phyloP scores from a whole-genome alignment of 2,888 invertebrate species.

The Microplitis manilae region DNA sequence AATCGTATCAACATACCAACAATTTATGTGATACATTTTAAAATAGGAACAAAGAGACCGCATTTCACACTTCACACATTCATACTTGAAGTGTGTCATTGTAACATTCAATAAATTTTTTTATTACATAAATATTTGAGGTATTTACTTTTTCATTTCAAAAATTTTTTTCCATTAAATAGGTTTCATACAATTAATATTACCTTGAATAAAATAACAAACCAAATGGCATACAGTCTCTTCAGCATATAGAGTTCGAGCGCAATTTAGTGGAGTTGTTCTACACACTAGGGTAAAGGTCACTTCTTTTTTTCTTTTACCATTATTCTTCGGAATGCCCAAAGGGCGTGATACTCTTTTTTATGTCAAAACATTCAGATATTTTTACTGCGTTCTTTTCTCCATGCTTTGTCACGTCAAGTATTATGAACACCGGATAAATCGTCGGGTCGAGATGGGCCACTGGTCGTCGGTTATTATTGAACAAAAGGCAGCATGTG shows the following conservation, averaged over 20 bases:
- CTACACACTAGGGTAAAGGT: constrained; percentile 24
- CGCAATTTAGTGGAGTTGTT: constrained; percentile 16
- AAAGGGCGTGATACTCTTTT: constrained; percentile 25
- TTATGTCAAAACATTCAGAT: constrained; percentile 10
- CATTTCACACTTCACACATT: too few species aligned
- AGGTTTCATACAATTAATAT: too few species aligned
- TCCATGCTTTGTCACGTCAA: constrained; percentile 21
- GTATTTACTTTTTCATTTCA: too few species aligned
- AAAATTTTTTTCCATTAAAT: too few species aligned
- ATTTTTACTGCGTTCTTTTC: not conserved
- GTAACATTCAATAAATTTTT: too few species aligned
- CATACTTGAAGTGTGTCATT: too few species aligned
- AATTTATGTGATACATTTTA: too few species aligned
- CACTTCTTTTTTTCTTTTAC: not conserved
- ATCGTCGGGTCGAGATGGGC: constrained; percentile 30
- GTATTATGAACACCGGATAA: constrained; percentile 3
- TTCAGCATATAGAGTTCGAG: constrained; percentile 16
- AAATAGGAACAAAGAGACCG: too few species aligned
- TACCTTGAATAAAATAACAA: too few species aligned
- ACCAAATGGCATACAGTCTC: not conserved
- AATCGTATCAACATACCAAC: too few species aligned
- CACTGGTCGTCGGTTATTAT: constrained; percentile 46
- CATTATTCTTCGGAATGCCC: constrained; percentile 20
- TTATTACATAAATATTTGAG: too few species aligned
- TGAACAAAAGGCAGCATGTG: constrained; percentile 44